These are phyloP conservation scores for Penaeus japonicus DNA, from an alignment of 1,140 invertebrate species.

Conservation along the genomic window DNA sequence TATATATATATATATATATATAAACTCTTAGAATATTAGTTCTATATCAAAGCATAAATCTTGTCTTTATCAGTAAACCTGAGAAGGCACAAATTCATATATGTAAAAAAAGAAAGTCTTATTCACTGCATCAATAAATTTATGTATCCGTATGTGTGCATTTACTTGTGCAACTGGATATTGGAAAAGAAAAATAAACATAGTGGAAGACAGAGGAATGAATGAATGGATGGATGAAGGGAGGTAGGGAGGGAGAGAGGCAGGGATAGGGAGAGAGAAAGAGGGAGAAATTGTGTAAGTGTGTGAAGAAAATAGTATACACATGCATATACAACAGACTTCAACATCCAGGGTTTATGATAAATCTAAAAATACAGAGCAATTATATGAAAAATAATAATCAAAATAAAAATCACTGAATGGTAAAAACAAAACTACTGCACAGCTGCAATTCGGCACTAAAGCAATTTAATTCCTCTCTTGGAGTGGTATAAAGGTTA, in stretches of 20 bases:
- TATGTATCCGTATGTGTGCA: not conserved
- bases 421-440: too few relatives aligned
- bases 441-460: too few relatives aligned
- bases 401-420: too few relatives aligned
- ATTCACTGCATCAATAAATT: not conserved
- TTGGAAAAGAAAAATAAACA: not conserved
- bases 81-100: not conserved
- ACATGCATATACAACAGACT: not conserved
- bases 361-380: too few relatives aligned
- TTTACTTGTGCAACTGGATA: not conserved
- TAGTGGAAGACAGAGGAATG: too few relatives aligned
- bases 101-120: not conserved
- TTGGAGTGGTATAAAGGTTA: too few relatives aligned
- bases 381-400: too few relatives aligned
- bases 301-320: not conserved
- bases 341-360: not conserved
- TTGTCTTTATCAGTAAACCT: not conserved
- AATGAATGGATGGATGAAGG: too few relatives aligned
- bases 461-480: too few relatives aligned
- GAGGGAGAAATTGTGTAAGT: not conserved
- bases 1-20: not conserved
- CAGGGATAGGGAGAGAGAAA: too few relatives aligned
- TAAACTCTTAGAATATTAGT: not conserved
- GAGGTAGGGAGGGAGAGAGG: too few relatives aligned
- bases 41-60: not conserved